phyloP scores from a whole-genome alignment of 2,113 vertebrate species.

The Vulpes ferrilata region DNA sequence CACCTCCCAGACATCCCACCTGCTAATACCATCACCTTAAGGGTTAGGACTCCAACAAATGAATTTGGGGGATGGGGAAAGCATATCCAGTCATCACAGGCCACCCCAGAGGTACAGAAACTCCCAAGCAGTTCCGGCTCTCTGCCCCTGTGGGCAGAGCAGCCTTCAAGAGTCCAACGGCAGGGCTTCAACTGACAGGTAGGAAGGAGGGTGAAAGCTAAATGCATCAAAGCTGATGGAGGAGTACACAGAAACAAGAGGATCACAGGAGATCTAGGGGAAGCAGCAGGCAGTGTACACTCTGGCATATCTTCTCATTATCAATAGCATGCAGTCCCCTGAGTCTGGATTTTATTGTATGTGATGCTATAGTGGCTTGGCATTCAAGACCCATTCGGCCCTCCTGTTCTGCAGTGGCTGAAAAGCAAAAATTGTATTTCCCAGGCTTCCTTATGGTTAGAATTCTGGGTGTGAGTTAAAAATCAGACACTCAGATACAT shows the following conservation, averaged over 20 bases:
- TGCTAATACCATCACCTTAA: background rate
- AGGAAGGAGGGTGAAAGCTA: background rate
- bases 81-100: background rate
- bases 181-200: background rate
- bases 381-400: background rate
- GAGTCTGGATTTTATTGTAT: background rate
- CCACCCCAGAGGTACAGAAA: background rate
- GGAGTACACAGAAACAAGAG: background rate
- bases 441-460: background rate
- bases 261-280: background rate
- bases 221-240: background rate
- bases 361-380: background rate
- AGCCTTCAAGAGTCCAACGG: background rate
- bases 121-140: background rate
- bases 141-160: background rate
- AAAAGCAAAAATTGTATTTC: constrained; percentile 37
- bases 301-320: background rate
- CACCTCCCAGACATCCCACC: background rate
- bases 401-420: background rate
- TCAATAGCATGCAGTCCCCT: background rate
- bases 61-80: background rate
- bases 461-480: constrained; percentile 26
- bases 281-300: background rate
- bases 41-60: background rate
- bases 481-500: background rate